Base-by-base conservation (phyloP, 2,797 vertebrate genomes). In the Coranthus polyacanthus region DNA sequence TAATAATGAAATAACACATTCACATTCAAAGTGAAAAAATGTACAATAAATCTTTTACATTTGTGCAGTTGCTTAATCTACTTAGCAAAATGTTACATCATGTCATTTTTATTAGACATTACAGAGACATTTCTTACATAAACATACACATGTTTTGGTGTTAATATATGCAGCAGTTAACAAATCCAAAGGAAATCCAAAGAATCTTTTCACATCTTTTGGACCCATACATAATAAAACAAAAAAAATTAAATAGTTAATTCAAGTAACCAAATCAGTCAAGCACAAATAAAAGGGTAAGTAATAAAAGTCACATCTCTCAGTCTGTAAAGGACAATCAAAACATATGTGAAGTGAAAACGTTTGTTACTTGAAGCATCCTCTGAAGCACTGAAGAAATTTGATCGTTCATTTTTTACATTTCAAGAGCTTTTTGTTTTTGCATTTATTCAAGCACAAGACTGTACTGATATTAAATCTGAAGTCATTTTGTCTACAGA, bases 201-300 rank as follows among this genome's bases (percentile, higher is more conserved):
- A 11, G 6, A 54, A 65, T 63, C 8, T 75, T 83, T 75, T 79
- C 63, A 84, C 58, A 86, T 84, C 21, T 81, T 85, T 78, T 69
- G 46, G 52, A 78, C 16, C 5, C 32, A 51, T 15, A 66, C 1
- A 46, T 56, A 59, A 68, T 53, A 61, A 12, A 68, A 68, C 38
- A 34, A 53, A 53, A 60, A 36, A 41, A 12, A 65, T 57, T 53
- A 58, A 60, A 70, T 45, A 55, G 5, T 36, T 24, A 55, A 57
- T 42, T 42, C 29, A 61, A 56, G 20, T 38, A 52, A 66, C 3
- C 18, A 70, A 62, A 54, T 2, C 16, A 44, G n/a, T n/a, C n/a
- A n/a, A n/a, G n/a, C 43, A 3, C 4, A 68, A 43, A 57, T 32
- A 50, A 66, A 54, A 79, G 16, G 5, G 47, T 12, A 59, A 53